Base-by-base conservation (phyloP, 2,113 vertebrate species). In the Struthio camelus region DNA sequence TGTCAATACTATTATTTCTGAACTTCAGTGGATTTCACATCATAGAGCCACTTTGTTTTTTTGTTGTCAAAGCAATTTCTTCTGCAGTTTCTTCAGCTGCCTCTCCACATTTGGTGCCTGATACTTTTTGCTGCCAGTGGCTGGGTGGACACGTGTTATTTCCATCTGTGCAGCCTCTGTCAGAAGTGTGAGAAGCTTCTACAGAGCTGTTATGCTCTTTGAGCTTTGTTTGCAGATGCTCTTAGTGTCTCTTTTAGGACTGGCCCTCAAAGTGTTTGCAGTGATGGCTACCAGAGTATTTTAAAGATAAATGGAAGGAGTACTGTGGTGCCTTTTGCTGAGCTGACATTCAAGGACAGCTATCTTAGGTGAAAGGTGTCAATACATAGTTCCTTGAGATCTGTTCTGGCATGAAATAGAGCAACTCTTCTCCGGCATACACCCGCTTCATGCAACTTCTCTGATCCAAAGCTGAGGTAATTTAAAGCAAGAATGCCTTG, bases 51-150 rank as follows among this genome's bases (percentile, higher is more conserved):
- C 62, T 93, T 78, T 44, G 38, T 0, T 24, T 87, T 48, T 92
- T 87, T 91, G 53, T 54, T 88, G 71, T 90, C 77, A 84, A 78
- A 82, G n/a, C 46, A 80, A 90, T 84, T 96, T 93, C 54, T 90
- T 85, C 50, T 66, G 72, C 53, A 70, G 64, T 15, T 59, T 75
- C 9, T 83, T 90, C 91, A 94, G 69, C 46, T 86, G 30, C 30
- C 36, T 89, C 58, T 67, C 76, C 84, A 46, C 28, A 80, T 97
- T 90, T 78, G 22, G 9, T 75, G 51, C 16, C 18, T 71, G 34
- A 15, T 53, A 25, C 27, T 73, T 25, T 71, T 53, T 72, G 7
- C 38, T 77, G 17, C 40, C 18, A 9, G 18, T 66, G 67, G 48
- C 25, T 71, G 38, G 5, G 34, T 62, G 36, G 25, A 88, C 40